A percentile compares a stretch with the other conserved stretches of the same genome.
phyloP scores from a whole-genome alignment of 2,797 vertebrate genomes.

The Erethizon dorsatum region DNA sequence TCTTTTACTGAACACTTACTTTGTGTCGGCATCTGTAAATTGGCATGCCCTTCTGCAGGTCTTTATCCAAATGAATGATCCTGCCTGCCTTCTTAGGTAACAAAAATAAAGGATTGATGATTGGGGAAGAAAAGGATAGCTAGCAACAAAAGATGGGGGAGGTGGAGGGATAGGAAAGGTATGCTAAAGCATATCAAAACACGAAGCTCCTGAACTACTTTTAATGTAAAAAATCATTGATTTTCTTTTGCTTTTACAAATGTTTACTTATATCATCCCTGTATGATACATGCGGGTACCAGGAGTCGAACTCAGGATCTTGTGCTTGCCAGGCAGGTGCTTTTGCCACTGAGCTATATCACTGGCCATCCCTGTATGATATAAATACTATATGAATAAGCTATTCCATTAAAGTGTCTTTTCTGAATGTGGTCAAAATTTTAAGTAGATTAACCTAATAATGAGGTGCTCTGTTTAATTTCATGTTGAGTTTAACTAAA shows the following conservation, averaged over 20 bases:
- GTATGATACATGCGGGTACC: background rate
- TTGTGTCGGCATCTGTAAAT: conserved; percentile 43
- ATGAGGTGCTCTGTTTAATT: background rate
- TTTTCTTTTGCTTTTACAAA: background rate
- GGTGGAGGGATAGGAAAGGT: background rate
- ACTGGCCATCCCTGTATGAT: background rate
- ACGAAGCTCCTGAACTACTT: background rate
- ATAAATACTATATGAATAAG: background rate
- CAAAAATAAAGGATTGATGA: conserved; percentile 19
- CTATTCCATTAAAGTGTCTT: background rate
- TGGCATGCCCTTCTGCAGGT: background rate
- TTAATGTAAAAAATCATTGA: background rate
- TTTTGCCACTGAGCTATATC: too few species aligned
- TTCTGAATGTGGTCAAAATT: conserved; percentile 15
- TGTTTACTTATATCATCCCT: background rate
- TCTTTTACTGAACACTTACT: conserved; percentile 49
- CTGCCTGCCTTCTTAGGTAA: conserved; percentile 38
- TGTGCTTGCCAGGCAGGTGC: too few species aligned
- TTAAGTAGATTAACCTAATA: background rate
- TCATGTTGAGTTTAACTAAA: background rate
- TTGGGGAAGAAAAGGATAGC: background rate
- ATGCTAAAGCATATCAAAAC: background rate
- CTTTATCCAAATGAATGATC: background rate
- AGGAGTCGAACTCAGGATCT: too few species aligned
- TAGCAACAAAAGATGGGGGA: background rate